Evolutionary conservation across 1,140 invertebrate genomes (phyloP).

Genomic region (Steinernema khuongi): DNA sequence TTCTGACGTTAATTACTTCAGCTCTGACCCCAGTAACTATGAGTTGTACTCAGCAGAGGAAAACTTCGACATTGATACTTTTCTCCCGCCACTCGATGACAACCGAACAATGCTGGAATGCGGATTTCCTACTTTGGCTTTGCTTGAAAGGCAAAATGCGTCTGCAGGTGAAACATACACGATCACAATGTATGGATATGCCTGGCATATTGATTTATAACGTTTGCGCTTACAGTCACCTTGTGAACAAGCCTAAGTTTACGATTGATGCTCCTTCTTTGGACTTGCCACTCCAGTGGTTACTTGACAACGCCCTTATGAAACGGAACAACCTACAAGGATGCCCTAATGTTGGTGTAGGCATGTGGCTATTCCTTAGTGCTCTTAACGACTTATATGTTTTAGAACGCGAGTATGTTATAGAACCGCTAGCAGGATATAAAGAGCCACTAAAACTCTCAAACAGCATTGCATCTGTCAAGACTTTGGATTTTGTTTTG

Average conservation of each 20-base stretch:
- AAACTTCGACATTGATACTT: constrained; percentile 28
- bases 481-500: constrained; percentile 30
- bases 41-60: constrained; percentile 30
- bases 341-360: neutral
- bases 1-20: constrained; percentile 19
- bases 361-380: neutral
- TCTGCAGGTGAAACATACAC: neutral
- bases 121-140: constrained; percentile 25
- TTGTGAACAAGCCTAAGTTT: constrained; percentile 16
- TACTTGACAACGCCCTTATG: constrained; percentile 11
- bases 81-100: constrained; percentile 23
- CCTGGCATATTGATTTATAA: neutral
- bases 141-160: constrained; percentile 16
- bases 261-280: constrained; percentile 19
- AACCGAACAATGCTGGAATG: constrained; percentile 19
- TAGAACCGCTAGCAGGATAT: constrained; percentile 24
- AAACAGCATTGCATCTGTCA: constrained; percentile 22
- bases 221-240: constrained; percentile 21
- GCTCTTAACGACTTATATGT: neutral
- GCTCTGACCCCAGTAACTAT: constrained; percentile 14
- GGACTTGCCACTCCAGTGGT: constrained; percentile 24
- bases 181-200: constrained; percentile 7
- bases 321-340: neutral
- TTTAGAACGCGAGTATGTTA: neutral
- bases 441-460: constrained; percentile 26